Evolutionary conservation across 2,888 invertebrate genomes (phyloP), one percentile per base, ranked within the genome.

Genomic region (Lissocephala sabroskyi): DNA sequence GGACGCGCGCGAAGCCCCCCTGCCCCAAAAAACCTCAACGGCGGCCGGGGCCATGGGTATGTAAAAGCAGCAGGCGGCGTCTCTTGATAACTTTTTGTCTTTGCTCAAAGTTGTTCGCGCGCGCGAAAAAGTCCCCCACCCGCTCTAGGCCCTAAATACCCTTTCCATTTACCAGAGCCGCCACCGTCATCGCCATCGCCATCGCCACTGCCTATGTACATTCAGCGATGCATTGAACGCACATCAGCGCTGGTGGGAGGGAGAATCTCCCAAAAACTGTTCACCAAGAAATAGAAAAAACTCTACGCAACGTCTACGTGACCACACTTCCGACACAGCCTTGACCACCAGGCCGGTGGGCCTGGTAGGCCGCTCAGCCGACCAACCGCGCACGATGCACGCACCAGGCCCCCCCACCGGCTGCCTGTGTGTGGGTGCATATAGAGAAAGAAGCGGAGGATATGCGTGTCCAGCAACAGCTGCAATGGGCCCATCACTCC

Each of bases 291-390:
- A 70, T 70, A 70, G 74, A 70, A 70, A 70, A 70, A 70, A 70
- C 70, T 68, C 68, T 70, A 70, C 70, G 70, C 70, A 74, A 61
- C 49, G 75, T 67, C 70, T 74, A 71, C 71, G 65, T 65, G 62
- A 62, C 75, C 71, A 73, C 56, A 73, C 67, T 71, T 68, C 52
- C 56, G 11, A 47, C 19, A n/a, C 33, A 6, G 26, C 28, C 28
- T 44, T 23, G 30, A 46, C 49, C 35, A 52, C 36, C 52, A 16
- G 40, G 42, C 14, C 23, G n/a, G n/a, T n/a, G n/a, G n/a, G n/a
- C n/a, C n/a, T n/a, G n/a, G n/a, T n/a, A n/a, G 36, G 30, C 39
- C 23, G 44, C 35, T 42, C 51, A 64, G 52, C 57, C 60, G 74
- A 73, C 67, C 67, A 68, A 68, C 74, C 68, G 70, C 60, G 68